These are phyloP conservation scores for Dendrolimus pini DNA, from an alignment of 2,888 invertebrate species.

Conservation along the genomic window DNA sequence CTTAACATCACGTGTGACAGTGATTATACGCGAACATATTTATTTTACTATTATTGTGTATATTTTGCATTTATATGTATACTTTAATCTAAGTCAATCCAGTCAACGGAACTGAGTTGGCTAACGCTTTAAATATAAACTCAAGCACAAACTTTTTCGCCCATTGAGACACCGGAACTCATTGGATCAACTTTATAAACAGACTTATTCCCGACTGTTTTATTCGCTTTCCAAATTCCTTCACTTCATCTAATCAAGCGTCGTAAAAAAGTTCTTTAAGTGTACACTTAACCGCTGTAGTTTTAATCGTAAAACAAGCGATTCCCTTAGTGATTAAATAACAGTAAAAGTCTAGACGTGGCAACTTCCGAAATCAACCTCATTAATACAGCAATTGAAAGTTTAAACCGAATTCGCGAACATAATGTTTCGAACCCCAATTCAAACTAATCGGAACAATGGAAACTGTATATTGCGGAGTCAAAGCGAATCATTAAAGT, in stretches of 20 bases:
- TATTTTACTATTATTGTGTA: no score
- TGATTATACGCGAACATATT: no score
- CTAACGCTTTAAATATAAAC: not conserved
- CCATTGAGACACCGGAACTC: slow-evolving; percentile 20
- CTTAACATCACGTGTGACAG: no score
- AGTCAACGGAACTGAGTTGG: no score
- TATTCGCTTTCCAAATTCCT: slow-evolving; percentile 30
- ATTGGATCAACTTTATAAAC: slow-evolving; percentile 23
- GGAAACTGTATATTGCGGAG: slow-evolving; percentile 12
- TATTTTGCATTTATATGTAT: slow-evolving; percentile 1
- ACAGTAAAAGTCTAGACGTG: slow-evolving; percentile 1
- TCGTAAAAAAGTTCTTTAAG: slow-evolving; percentile 36
- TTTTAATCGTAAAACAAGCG: slow-evolving; percentile 25
- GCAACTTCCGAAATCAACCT: not conserved
- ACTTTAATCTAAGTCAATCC: slow-evolving; percentile 8
- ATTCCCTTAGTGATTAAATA: slow-evolving; percentile 15
- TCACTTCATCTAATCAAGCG: slow-evolving; percentile 31
- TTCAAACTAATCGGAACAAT: slow-evolving; percentile 11
- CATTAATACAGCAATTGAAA: not conserved
- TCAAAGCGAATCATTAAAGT: slow-evolving; percentile 2
- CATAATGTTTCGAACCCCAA: slow-evolving; percentile 11
- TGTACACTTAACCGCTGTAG: slow-evolving; percentile 25
- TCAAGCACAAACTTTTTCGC: not conserved
- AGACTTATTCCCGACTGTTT: slow-evolving; percentile 23
- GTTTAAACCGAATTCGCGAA: slow-evolving; percentile 6